Evolutionary conservation across 2,113 vertebrate species (phyloP).

Genomic region (Notiomystis cincta): DNA sequence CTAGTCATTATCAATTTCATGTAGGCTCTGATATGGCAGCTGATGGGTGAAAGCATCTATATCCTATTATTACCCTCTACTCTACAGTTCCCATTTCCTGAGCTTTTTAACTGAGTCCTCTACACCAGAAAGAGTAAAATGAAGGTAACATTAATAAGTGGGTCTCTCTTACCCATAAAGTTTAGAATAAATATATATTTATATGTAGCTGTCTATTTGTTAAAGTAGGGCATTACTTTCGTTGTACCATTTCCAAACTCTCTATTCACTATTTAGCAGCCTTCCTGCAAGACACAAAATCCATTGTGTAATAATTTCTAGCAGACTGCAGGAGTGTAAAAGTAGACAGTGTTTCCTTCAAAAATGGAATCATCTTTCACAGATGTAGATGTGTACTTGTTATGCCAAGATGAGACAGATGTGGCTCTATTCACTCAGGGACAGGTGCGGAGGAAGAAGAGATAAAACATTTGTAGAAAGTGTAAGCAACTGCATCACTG

Average conservation of each 20-base stretch:
- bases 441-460: slow-evolving; percentile 84
- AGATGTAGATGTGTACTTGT: slow-evolving; percentile 81
- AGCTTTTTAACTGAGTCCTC: neutral
- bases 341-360: slow-evolving; percentile 77
- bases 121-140: neutral
- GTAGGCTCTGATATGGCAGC: neutral
- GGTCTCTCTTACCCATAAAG: neutral
- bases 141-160: neutral
- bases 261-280: slow-evolving; percentile 67
- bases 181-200: slow-evolving; percentile 3
- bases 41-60: neutral
- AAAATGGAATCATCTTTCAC: slow-evolving; percentile 80
- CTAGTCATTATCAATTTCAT: neutral
- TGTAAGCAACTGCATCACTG: slow-evolving; percentile 79
- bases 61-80: neutral
- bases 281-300: slow-evolving; percentile 74
- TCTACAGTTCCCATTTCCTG: neutral
- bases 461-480: slow-evolving; percentile 85
- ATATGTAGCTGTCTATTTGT: neutral
- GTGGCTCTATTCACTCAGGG: slow-evolving; percentile 82
- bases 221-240: slow-evolving; percentile 53
- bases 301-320: slow-evolving; percentile 74
- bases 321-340: slow-evolving; percentile 71
- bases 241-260: slow-evolving; percentile 60
- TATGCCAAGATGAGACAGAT: slow-evolving; percentile 87